phyloP scores from a whole-genome alignment of 2,113 vertebrate species.

The Takifugu bimaculatus region DNA sequence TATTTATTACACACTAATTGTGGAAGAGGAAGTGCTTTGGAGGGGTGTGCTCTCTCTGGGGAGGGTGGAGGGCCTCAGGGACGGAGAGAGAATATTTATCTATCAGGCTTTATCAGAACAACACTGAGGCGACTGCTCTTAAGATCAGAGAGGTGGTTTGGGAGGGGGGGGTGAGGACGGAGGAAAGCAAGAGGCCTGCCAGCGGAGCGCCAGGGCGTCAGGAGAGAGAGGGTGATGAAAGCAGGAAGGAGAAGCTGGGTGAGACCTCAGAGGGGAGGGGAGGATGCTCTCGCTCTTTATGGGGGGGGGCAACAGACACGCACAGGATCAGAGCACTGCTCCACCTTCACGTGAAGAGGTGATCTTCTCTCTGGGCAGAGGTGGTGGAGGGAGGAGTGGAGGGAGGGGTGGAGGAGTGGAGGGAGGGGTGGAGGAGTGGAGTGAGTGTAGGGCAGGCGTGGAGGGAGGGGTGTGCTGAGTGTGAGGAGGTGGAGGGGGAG shows the following conservation, averaged over 20 bases:
- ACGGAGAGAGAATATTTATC: slow-evolving; percentile 72
- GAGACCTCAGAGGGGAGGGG: slow-evolving; percentile 38
- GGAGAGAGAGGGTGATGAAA: slow-evolving; percentile 53
- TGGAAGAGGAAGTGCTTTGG: slow-evolving; percentile 70
- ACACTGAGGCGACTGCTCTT: slow-evolving; percentile 66
- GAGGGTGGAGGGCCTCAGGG: slow-evolving; percentile 69
- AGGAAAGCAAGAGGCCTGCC: slow-evolving; percentile 46
- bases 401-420: too few species aligned
- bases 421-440: too few species aligned
- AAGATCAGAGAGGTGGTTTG: slow-evolving; percentile 60
- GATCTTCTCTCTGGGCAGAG: too few species aligned
- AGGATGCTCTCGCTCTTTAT: slow-evolving; percentile 5
- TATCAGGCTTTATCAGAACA: slow-evolving; percentile 72
- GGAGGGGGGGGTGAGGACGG: slow-evolving; percentile 32
- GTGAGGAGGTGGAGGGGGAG: too few species aligned
- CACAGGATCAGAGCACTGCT: neutral
- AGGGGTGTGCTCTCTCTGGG: slow-evolving; percentile 65
- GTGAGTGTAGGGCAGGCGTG: too few species aligned
- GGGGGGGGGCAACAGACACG: slow-evolving; percentile 23
- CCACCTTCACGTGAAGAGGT: too few species aligned
- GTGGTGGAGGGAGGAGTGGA: too few species aligned
- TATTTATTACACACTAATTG: slow-evolving; percentile 75
- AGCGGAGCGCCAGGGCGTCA: slow-evolving; percentile 43
- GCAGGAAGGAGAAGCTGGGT: slow-evolving; percentile 52
- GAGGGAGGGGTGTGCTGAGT: too few species aligned